A percentile compares a stretch with the other conserved stretches of the same genome.
These are phyloP conservation scores for Phoxinus phoxinus DNA, from an alignment of 2,113 vertebrate genomes.

Conservation along the genomic window DNA sequence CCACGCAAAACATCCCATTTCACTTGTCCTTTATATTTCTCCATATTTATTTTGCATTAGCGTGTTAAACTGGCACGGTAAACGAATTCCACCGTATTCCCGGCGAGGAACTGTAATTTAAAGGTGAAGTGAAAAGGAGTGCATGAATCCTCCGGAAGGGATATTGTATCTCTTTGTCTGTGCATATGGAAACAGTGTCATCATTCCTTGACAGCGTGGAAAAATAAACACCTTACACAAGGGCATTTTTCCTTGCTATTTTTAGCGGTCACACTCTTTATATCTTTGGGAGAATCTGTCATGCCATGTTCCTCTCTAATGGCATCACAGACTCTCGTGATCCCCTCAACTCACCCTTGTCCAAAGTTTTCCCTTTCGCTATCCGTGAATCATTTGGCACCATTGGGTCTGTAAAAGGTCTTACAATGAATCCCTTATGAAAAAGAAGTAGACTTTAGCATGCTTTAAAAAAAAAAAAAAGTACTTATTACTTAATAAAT, in stretches of 20 bases:
- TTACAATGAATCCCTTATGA: not conserved
- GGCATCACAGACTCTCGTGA: slow-evolving; percentile 57
- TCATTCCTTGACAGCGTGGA: slow-evolving; percentile 53
- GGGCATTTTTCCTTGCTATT: slow-evolving; percentile 56
- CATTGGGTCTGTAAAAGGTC: not conserved
- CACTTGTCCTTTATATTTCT: not conserved
- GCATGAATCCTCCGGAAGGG: not conserved
- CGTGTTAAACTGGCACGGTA: slow-evolving; percentile 30
- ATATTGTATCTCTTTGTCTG: slow-evolving; percentile 25
- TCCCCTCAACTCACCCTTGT: slow-evolving; percentile 35
- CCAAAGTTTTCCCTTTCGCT: slow-evolving; percentile 41
- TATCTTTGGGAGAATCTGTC: slow-evolving; percentile 52
- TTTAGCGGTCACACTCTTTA: slow-evolving; percentile 51
- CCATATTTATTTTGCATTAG: slow-evolving; percentile 41
- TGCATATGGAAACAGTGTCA: slow-evolving; percentile 45
- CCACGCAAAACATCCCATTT: slow-evolving; percentile 31
- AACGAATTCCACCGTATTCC: slow-evolving; percentile 25
- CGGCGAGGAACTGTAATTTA: slow-evolving; percentile 27
- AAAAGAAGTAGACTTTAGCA: not conserved
- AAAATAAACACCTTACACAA: slow-evolving; percentile 54
- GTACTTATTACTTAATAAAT: not conserved
- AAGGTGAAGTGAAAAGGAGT: slow-evolving; percentile 27
- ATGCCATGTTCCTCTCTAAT: slow-evolving; percentile 55
- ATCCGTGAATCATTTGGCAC: not conserved
- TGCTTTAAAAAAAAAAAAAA: not conserved